A percentile compares a stretch with the other conserved stretches of the same genome.
These are phyloP conservation scores for Coptotermes formosanus DNA, from an alignment of 1,140 invertebrate species.

Conservation along the genomic window DNA sequence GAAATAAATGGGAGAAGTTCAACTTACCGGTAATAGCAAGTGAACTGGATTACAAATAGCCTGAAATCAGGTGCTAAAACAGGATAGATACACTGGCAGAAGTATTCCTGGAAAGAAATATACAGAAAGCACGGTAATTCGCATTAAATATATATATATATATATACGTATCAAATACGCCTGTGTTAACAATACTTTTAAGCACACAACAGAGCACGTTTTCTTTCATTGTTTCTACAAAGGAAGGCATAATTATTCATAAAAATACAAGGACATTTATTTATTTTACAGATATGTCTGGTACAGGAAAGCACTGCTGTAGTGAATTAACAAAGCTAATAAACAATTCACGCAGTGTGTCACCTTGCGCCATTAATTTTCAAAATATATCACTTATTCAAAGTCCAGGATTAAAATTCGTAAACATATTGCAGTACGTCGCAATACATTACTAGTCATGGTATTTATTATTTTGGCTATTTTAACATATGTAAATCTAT, in stretches of 20 bases:
- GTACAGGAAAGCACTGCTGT: too few species aligned
- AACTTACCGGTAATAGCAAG: neutral
- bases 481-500: too few species aligned
- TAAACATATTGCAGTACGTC: too few species aligned
- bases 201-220: too few species aligned
- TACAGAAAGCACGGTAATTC: too few species aligned
- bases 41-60: neutral
- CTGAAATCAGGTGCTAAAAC: neutral
- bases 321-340: neutral
- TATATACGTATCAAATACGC: too few species aligned
- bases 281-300: neutral
- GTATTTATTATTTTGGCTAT: too few species aligned
- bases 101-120: slow-evolving; percentile 1
- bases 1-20: neutral
- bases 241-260: neutral
- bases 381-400: neutral
- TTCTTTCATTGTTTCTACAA: neutral
- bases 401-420: too few species aligned
- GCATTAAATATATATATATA: too few species aligned
- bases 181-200: too few species aligned
- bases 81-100: neutral
- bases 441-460: too few species aligned
- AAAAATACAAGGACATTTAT: neutral
- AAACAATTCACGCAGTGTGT: neutral
- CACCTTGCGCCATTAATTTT: neutral